Conservation (phyloP, 2,888 invertebrate species). For the Nephrotoma guestfalica region DNA sequence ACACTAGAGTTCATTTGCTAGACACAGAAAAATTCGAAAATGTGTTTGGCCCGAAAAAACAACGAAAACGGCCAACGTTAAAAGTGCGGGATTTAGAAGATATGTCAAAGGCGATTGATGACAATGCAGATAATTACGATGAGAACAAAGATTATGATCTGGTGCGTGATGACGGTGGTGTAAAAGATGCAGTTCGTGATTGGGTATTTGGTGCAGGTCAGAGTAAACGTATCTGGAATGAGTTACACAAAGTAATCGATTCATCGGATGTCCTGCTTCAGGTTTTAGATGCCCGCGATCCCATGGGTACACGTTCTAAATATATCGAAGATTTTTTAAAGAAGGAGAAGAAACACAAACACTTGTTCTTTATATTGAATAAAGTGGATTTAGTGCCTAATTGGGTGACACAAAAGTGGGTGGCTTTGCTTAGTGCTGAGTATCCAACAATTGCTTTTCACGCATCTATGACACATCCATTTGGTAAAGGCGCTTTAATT, state of each 20-base stretch:
- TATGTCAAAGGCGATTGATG: constrained; percentile 55
- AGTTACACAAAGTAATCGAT: constrained; percentile 96
- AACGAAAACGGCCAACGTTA: constrained; percentile 77
- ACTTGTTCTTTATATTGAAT: constrained; percentile 91
- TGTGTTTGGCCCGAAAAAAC: constrained; percentile 91
- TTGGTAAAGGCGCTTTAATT: constrained; percentile 93
- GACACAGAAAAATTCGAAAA: constrained; percentile 90
- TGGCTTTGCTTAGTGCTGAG: constrained; percentile 81
- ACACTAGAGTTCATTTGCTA: constrained; percentile 81
- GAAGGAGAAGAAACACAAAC: constrained; percentile 93
- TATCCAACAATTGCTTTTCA: constrained; percentile 98
- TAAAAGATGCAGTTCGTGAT: constrained; percentile 69
- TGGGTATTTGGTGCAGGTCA: constrained; percentile 94
- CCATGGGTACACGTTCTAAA: constrained; percentile 86
- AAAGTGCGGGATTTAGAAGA: constrained; percentile 62
- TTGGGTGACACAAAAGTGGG: constrained; percentile 98
- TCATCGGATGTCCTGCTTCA: constrained; percentile 95
- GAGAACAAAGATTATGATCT: constrained; percentile 71
- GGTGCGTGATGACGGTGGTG: constrained; percentile 65
- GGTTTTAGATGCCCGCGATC: constrained; percentile 94
- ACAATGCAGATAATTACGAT: constrained; percentile 62
- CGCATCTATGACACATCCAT: constrained; percentile 96
- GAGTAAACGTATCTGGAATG: constrained; percentile 97
- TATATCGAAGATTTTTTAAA: constrained; percentile 84
- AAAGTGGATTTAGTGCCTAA: constrained; percentile 94